phyloP scores from a whole-genome alignment of 2,888 invertebrate species.

The Prosopocoilus inquinatus region DNA sequence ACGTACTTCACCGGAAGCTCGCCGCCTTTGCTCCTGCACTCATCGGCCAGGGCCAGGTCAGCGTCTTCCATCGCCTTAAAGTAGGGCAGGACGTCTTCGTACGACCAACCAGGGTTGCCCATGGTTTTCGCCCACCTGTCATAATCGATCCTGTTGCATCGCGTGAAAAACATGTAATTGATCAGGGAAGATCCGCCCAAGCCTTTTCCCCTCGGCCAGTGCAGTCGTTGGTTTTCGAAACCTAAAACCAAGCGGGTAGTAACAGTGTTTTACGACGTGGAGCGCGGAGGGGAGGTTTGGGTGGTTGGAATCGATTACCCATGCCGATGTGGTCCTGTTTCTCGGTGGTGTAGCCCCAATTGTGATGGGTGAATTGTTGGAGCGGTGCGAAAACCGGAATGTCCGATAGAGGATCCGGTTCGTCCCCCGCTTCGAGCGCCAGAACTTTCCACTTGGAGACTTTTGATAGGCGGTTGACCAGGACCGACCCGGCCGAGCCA shows the following conservation, averaged over 20 bases:
- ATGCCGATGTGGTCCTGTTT: constrained; percentile 54
- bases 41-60: constrained; percentile 40
- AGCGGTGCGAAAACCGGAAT: constrained; percentile 54
- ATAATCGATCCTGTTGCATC: constrained; percentile 65
- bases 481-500: constrained; percentile 67
- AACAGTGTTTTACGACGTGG: too few relatives aligned
- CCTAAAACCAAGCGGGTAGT: background rate
- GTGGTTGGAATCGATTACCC: constrained; percentile 38
- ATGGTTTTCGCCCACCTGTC: constrained; percentile 61
- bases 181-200: constrained; percentile 53
- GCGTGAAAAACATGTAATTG: constrained; percentile 56
- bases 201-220: constrained; percentile 57
- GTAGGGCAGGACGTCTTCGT: constrained; percentile 49
- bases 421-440: constrained; percentile 62
- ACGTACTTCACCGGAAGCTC: constrained; percentile 48
- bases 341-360: constrained; percentile 61
- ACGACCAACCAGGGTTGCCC: constrained; percentile 73
- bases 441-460: constrained; percentile 59
- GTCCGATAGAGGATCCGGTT: constrained; percentile 55
- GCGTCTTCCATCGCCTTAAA: constrained; percentile 37
- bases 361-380: constrained; percentile 56
- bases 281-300: background rate
- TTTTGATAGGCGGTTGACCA: constrained; percentile 69
- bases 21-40: constrained; percentile 45
- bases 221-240: constrained; percentile 22